Percentiles rank a stretch among this genome's conserved stretches.
phyloP scores from a whole-genome alignment of 2,797 vertebrate species.

The Australoheros facetus region DNA sequence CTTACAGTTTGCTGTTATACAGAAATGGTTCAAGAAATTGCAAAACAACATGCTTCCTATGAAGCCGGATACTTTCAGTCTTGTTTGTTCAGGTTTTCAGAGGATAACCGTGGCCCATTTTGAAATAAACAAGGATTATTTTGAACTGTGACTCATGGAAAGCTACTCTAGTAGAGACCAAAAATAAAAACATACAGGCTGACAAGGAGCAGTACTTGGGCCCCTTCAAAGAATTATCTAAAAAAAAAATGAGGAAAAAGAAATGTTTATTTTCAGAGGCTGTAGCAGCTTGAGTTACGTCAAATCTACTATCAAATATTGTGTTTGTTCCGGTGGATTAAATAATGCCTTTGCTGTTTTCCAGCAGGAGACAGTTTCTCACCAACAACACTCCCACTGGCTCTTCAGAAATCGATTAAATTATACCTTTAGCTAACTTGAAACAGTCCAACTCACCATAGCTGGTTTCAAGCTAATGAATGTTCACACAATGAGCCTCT shows the following conservation, averaged over 20 bases:
- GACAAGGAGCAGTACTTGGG: neutral
- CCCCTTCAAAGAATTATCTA: neutral
- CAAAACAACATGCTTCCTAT: no score
- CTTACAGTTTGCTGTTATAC: neutral
- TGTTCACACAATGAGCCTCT: slow-evolving; percentile 3
- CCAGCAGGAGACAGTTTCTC: neutral
- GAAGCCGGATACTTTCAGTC: neutral
- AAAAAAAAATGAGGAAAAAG: neutral
- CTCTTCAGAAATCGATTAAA: neutral
- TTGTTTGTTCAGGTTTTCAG: neutral
- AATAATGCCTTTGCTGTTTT: neutral
- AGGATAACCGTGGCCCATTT: neutral
- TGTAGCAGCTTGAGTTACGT: neutral
- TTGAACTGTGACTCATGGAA: neutral
- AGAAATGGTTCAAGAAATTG: neutral
- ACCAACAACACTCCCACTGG: neutral
- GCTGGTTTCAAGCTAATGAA: slow-evolving; percentile 3
- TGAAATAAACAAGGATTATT: neutral
- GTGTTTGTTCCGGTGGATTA: neutral
- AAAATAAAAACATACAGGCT: neutral
- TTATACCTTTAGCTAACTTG: neutral
- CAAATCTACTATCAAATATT: neutral
- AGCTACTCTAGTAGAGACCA: neutral
- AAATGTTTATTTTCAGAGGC: neutral
- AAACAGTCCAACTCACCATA: neutral